Conservation (phyloP, 2,888 invertebrate species). For the Parochlus steinenii region DNA sequence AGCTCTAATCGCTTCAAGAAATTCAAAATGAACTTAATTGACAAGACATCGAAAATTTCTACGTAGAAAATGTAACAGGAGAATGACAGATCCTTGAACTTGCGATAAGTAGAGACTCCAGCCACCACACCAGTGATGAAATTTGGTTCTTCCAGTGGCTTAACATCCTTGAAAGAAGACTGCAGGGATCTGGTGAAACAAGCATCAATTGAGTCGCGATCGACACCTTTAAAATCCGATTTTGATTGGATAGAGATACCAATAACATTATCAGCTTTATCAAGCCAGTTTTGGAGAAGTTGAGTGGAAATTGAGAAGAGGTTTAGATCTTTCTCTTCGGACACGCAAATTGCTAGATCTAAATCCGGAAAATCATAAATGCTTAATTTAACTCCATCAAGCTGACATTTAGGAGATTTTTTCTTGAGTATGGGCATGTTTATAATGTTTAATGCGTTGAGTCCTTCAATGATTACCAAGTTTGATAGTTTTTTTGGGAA, state of each 20-base stretch:
- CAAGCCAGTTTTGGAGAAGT: slow-evolving; percentile 20
- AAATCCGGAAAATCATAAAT: slow-evolving; percentile 14
- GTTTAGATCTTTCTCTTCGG: slow-evolving; percentile 23
- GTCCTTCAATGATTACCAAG: slow-evolving; percentile 24
- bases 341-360: slow-evolving; percentile 18
- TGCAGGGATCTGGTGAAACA: slow-evolving; percentile 23
- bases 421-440: slow-evolving; percentile 18
- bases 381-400: slow-evolving; percentile 16
- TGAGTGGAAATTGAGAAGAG: slow-evolving; percentile 23
- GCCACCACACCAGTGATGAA: slow-evolving; percentile 26
- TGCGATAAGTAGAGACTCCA: slow-evolving; percentile 16
- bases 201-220: slow-evolving; percentile 19
- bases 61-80: slow-evolving; percentile 5
- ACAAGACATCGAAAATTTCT: slow-evolving; percentile 5
- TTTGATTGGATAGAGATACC: slow-evolving; percentile 25
- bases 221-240: slow-evolving; percentile 25
- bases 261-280: slow-evolving; percentile 20
- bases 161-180: slow-evolving; percentile 15
- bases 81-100: neutral
- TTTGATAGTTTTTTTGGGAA: slow-evolving; percentile 12
- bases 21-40: neutral
- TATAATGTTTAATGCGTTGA: slow-evolving; percentile 21
- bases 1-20: neutral
- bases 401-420: slow-evolving; percentile 18
- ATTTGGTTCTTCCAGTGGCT: slow-evolving; percentile 25